Conservation (phyloP, 1,140 invertebrate genomes). For the Caenorhabditis latens region DNA sequence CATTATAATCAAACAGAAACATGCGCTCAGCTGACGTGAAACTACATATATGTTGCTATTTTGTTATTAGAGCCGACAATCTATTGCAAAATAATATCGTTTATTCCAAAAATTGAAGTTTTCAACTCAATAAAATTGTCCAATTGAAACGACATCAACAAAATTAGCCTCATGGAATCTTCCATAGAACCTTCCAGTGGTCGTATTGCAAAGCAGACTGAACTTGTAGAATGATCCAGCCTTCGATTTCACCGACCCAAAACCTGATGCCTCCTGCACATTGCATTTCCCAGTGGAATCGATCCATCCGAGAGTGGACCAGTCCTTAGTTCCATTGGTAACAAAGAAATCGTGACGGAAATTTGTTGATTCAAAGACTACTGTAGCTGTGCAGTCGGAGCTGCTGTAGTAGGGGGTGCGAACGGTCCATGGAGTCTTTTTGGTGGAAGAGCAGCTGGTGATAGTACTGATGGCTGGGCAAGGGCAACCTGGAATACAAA, state of each 20-base stretch:
- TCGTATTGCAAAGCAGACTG: background rate
- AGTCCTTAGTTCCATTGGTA: background rate
- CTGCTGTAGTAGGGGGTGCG: background rate
- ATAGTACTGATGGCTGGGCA: background rate
- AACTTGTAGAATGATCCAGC: constrained; percentile 1
- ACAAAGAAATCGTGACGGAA: background rate
- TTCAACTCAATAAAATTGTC: background rate
- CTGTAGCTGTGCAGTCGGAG: background rate
- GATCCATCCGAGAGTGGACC: background rate
- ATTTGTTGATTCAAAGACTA: background rate
- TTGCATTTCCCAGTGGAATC: background rate
- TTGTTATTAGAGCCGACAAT: no score
- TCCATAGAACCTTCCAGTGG: background rate
- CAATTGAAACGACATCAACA: background rate
- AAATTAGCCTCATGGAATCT: background rate
- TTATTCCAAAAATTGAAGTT: background rate
- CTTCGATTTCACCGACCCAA: background rate
- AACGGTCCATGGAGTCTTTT: background rate
- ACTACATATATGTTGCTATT: no score
- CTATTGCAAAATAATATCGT: no score
- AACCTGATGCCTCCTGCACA: background rate
- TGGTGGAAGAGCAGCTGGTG: background rate
- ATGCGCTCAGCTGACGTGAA: no score
- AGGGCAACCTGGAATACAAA: background rate
- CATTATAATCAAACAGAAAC: no score